Evolutionary conservation across 1,140 invertebrate species (phyloP), one percentile per base, ranked within the genome.

Genomic region (Leptinotarsa undecemlineata): DNA sequence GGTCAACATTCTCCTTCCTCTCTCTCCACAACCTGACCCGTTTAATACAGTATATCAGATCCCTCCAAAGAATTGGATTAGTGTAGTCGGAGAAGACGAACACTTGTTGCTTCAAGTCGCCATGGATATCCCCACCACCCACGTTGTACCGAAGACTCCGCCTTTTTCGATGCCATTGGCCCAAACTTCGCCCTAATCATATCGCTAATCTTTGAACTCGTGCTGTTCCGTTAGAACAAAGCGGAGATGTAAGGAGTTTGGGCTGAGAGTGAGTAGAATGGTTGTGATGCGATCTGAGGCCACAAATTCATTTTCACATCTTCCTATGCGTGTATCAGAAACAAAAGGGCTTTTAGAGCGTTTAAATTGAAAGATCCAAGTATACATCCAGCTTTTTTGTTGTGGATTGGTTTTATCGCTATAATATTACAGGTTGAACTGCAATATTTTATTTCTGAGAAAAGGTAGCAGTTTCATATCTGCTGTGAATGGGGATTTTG

Each of bases 71-170:
- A 68, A 68, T 68, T 68, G 66, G 66, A 68, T 68, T 68, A 68
- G 15, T n/a, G 66, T 48, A 42, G 66, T 19, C 42, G 23, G 23
- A 33, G n/a, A 42, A 47, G 42, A 68, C n/a, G 15, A 17, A 66
- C 66, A 68, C 66, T 68, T 68, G 66, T 68, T 68, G 66, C 66
- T 68, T 3, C n/a, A 66, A 6, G 42, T 42, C 66, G 66, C 66
- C 66, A 68, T 68, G 13, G 66, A 66, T 68, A 4, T 19, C 66
- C 66, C 66, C 33, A 68, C 66, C 66, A 68, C 33, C 66, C 19
- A 42, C 33, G 15, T 14, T 47, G 33, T 68, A 11, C 14, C 42
- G 23, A 15, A 68, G 42, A 68, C 66, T 47, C 66, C 66, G 66
- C 66, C 66, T 42, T 19, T 42, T 26, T 42, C n/a, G n/a, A 17